Conservation (phyloP, 1,140 invertebrate species). For the Pteromalus puparum region DNA sequence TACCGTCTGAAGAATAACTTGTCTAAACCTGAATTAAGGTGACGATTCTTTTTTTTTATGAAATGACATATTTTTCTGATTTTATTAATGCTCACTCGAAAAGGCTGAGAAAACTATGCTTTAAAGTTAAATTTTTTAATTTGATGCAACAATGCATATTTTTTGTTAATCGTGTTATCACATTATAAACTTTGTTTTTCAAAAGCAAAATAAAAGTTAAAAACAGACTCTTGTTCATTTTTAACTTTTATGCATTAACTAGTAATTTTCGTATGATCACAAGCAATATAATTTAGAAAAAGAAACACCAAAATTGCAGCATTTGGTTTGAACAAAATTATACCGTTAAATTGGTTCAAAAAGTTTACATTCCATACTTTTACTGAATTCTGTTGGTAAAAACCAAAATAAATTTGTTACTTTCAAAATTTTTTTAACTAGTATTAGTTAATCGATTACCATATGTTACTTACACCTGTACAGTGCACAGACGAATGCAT, state of each 20-base stretch:
- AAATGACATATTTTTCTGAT: conserved; percentile 11
- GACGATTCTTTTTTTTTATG: neutral
- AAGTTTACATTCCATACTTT: neutral
- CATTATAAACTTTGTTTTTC: conserved; percentile 13
- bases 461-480: conserved; percentile 39
- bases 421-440: conserved; percentile 37
- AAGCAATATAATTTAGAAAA: neutral
- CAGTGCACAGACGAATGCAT: conserved; percentile 38
- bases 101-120: conserved; percentile 8
- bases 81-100: neutral
- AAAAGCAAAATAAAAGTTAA: neutral
- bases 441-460: conserved; percentile 25
- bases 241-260: neutral
- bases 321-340: neutral
- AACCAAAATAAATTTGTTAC: conserved; percentile 2
- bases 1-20: conserved; percentile 2
- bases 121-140: conserved; percentile 20
- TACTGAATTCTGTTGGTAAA: neutral
- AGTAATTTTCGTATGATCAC: neutral
- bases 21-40: neutral
- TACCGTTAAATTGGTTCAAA: neutral
- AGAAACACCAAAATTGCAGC: neutral
- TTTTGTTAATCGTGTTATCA: neutral
- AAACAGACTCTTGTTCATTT: neutral
- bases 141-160: neutral